phyloP scores from a whole-genome alignment of 2,888 invertebrate species.

The Lasioglossum morio region DNA sequence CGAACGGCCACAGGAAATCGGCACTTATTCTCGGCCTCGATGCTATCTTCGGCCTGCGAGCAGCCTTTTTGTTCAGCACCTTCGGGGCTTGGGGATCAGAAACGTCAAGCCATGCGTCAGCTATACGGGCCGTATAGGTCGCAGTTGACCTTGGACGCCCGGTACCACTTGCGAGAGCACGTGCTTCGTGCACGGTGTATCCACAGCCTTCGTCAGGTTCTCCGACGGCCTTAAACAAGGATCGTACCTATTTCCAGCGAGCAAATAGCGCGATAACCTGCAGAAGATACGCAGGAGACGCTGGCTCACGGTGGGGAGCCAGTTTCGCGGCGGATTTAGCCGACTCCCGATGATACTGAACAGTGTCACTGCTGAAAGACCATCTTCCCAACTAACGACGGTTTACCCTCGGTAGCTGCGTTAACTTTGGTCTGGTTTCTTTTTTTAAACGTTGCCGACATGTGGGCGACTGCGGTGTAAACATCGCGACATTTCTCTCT shows the following conservation, averaged over 20 bases:
- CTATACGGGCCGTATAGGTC: slow-evolving; percentile 23
- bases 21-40: slow-evolving; percentile 61
- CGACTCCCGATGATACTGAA: neutral
- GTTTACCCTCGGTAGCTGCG: neutral
- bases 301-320: neutral
- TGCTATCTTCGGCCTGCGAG: slow-evolving; percentile 45
- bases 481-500: neutral
- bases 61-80: slow-evolving; percentile 50
- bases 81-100: slow-evolving; percentile 44
- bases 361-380: neutral
- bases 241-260: slow-evolving; percentile 41
- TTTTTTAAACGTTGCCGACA: neutral
- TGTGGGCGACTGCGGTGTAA: neutral
- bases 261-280: slow-evolving; percentile 2
- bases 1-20: slow-evolving; percentile 58
- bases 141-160: slow-evolving; percentile 50
- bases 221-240: slow-evolving; percentile 40
- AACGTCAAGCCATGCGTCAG: slow-evolving; percentile 55
- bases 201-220: slow-evolving; percentile 4
- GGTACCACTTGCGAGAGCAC: slow-evolving; percentile 50
- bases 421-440: neutral
- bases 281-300: neutral
- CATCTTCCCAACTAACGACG: neutral
- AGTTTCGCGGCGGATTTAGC: neutral
- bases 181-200: slow-evolving; percentile 27